Percentiles rank a stretch among this genome's conserved stretches.
These are phyloP conservation scores for Eulemur coronatus DNA, from an alignment of 2,797 vertebrate genomes.

Conservation along the genomic window DNA sequence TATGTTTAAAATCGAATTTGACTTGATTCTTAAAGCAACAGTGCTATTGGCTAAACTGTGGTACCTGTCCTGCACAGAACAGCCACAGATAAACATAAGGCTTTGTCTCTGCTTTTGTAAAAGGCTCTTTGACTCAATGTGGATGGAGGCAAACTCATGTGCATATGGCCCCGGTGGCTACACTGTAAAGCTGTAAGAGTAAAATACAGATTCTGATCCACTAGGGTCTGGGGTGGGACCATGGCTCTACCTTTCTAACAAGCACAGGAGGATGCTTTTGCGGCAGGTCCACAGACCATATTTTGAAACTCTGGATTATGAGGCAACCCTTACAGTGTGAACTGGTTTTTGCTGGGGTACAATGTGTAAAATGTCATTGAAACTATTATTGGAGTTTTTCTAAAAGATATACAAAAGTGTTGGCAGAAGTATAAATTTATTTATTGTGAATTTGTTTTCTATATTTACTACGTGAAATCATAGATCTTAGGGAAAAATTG, in stretches of 20 bases:
- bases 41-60: background rate
- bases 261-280: background rate
- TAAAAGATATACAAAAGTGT: background rate
- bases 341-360: background rate
- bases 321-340: background rate
- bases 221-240: background rate
- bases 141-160: background rate
- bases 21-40: background rate
- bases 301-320: background rate
- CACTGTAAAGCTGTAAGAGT: background rate
- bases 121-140: background rate
- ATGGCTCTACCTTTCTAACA: background rate
- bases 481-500: background rate
- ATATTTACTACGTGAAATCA: background rate
- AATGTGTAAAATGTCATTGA: background rate
- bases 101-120: background rate
- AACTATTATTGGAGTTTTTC: background rate
- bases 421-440: background rate
- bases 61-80: background rate
- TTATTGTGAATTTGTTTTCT: background rate
- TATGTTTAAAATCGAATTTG: conserved; percentile 4
- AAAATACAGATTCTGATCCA: background rate
- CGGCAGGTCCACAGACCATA: rapidly evolving
- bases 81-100: background rate
- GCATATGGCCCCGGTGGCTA: background rate